These are phyloP conservation scores for Mechanitis messenoides DNA, from an alignment of 2,888 invertebrate species.

Conservation along the genomic window DNA sequence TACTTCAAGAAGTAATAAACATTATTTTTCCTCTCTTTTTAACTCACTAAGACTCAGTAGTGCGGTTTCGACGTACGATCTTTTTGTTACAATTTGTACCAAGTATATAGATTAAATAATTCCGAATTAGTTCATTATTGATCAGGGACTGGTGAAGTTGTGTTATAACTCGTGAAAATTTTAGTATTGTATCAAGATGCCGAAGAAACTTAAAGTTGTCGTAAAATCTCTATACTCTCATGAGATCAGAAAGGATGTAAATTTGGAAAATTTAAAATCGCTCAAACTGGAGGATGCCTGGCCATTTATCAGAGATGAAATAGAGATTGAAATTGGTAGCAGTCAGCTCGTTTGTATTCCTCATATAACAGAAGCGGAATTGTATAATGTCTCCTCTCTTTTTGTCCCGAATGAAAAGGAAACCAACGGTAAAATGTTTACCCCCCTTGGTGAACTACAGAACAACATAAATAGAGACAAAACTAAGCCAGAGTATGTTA, in stretches of 20 bases:
- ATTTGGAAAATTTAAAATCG: constrained; percentile 62
- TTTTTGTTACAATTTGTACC: background rate
- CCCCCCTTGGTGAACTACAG: constrained; percentile 62
- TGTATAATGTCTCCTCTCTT: constrained; percentile 68
- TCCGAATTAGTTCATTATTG: constrained; percentile 11
- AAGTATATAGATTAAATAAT: constrained; percentile 8
- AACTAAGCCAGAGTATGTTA: constrained; percentile 57
- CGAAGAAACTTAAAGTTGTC: constrained; percentile 70
- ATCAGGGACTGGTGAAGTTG: constrained; percentile 12
- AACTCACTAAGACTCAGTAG: constrained; percentile 14
- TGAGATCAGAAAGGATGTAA: constrained; percentile 73
- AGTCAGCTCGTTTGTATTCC: constrained; percentile 71
- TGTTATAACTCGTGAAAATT: constrained; percentile 9
- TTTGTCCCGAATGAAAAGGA: constrained; percentile 68
- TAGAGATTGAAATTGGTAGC: constrained; percentile 72
- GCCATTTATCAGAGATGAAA: constrained; percentile 74
- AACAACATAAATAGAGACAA: constrained; percentile 63
- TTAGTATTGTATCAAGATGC: constrained; percentile 49
- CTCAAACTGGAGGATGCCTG: constrained; percentile 71
- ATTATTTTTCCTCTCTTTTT: constrained; percentile 21
- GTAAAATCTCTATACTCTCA: constrained; percentile 71
- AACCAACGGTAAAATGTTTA: constrained; percentile 68
- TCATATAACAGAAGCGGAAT: constrained; percentile 70
- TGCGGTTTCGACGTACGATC: background rate
- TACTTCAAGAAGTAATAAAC: constrained; percentile 5